A percentile compares a stretch with the other conserved stretches of the same genome.
Conservation (phyloP, 2,113 vertebrate genomes). For the Syngnathus floridae region DNA sequence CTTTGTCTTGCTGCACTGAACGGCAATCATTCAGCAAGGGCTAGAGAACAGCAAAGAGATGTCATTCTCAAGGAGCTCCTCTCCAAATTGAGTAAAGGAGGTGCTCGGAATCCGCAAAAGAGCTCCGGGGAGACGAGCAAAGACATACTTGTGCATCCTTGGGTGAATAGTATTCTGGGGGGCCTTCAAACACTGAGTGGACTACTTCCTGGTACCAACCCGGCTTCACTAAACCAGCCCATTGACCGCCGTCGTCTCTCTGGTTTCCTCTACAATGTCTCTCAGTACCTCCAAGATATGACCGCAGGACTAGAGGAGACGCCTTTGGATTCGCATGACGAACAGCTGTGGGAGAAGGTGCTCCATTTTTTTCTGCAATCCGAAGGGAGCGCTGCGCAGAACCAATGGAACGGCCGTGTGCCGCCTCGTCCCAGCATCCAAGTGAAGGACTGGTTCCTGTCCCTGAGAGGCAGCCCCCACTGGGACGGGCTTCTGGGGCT, state of each 20-base stretch:
- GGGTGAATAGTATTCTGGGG: slow-evolving; percentile 66
- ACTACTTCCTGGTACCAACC: slow-evolving; percentile 53
- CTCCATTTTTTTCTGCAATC: slow-evolving; percentile 69
- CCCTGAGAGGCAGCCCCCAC: slow-evolving; percentile 79
- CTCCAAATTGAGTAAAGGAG: slow-evolving; percentile 60
- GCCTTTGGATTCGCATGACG: slow-evolving; percentile 41
- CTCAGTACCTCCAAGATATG: slow-evolving; percentile 78
- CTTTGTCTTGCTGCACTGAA: slow-evolving; percentile 2
- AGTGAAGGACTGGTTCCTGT: slow-evolving; percentile 79
- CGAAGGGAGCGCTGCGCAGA: slow-evolving; percentile 50
- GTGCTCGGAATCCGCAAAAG: slow-evolving; percentile 35
- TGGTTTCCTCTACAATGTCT: slow-evolving; percentile 81
- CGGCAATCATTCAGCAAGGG: slow-evolving; percentile 35
- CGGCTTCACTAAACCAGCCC: slow-evolving; percentile 56
- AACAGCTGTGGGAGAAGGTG: slow-evolving; percentile 72
- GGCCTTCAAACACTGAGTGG: slow-evolving; percentile 65
- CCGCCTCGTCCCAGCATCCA: slow-evolving; percentile 73
- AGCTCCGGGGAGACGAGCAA: slow-evolving; percentile 33
- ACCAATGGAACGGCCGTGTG: slow-evolving; percentile 61
- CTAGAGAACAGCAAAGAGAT: slow-evolving; percentile 47
- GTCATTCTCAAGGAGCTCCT: slow-evolving; percentile 62
- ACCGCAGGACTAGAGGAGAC: slow-evolving; percentile 67
- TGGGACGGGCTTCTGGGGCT: slow-evolving; percentile 78
- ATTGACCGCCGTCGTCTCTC: slow-evolving; percentile 70
- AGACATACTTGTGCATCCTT: slow-evolving; percentile 50